Conservation (phyloP, 2,797 vertebrate genomes). For the Agapornis canus region DNA sequence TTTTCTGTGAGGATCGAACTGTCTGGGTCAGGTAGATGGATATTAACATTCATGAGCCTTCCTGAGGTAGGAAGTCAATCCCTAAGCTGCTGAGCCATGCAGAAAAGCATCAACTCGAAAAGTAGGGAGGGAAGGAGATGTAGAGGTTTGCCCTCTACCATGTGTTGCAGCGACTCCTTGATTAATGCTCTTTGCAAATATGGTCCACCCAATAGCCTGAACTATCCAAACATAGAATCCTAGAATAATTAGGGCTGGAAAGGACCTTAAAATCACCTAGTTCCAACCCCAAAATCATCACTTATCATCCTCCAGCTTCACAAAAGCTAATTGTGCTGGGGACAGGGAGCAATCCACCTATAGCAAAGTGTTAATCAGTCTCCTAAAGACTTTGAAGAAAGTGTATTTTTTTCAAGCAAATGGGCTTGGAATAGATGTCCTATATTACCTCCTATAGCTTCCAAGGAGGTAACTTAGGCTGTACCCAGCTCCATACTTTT, state of each 20-base stretch:
- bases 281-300: not conserved
- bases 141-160: not conserved
- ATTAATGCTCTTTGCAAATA: not conserved
- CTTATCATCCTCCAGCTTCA: not conserved
- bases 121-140: not conserved
- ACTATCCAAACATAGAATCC: not conserved
- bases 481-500: not conserved
- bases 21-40: not conserved
- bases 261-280: not conserved
- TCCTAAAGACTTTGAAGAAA: not conserved
- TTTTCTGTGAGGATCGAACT: not conserved
- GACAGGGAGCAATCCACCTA: not conserved
- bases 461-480: not conserved
- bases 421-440: not conserved
- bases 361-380: not conserved
- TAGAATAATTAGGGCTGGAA: not conserved
- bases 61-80: not conserved
- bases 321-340: not conserved
- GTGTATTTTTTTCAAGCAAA: not conserved
- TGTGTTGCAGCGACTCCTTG: not conserved
- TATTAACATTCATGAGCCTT: constrained; percentile 36
- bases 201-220: not conserved
- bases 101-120: not conserved
- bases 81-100: not conserved
- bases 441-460: not conserved